These are phyloP conservation scores for Octomys mimax DNA, from an alignment of 2,797 vertebrate genomes.

Conservation along the genomic window DNA sequence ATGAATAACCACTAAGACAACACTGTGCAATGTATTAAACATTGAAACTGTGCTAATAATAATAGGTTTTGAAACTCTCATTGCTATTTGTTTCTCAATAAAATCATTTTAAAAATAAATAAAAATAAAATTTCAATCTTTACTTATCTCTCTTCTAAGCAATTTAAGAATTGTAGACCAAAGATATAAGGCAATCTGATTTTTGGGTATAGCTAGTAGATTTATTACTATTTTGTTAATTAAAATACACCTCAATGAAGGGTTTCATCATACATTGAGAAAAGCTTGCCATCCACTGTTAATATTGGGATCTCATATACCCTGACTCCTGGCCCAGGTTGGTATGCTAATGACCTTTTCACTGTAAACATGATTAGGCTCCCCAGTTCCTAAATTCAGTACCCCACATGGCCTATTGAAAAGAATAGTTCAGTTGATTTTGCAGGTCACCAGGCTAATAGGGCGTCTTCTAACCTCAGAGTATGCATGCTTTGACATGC, in stretches of 20 bases:
- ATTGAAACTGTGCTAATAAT: no score
- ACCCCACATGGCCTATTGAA: neutral
- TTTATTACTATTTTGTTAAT: neutral
- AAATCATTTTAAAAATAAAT: no score
- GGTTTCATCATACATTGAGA: neutral
- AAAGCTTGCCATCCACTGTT: neutral
- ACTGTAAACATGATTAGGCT: neutral
- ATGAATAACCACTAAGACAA: no score
- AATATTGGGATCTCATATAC: neutral
- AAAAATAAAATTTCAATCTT: neutral
- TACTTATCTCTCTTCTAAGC: neutral
- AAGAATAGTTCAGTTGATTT: neutral
- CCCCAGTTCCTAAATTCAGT: neutral
- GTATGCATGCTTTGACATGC: neutral
- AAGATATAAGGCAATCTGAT: neutral
- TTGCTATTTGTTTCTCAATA: no score
- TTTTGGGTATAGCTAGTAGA: neutral
- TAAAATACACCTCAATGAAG: neutral
- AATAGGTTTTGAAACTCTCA: no score
- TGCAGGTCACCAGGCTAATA: neutral
- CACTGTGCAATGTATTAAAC: no score
- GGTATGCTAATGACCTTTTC: neutral
- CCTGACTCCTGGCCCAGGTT: neutral
- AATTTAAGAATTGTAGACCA: neutral
- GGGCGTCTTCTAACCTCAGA: neutral